phyloP scores from a whole-genome alignment of 2,888 invertebrate species.

The Aporophyla nigra region DNA sequence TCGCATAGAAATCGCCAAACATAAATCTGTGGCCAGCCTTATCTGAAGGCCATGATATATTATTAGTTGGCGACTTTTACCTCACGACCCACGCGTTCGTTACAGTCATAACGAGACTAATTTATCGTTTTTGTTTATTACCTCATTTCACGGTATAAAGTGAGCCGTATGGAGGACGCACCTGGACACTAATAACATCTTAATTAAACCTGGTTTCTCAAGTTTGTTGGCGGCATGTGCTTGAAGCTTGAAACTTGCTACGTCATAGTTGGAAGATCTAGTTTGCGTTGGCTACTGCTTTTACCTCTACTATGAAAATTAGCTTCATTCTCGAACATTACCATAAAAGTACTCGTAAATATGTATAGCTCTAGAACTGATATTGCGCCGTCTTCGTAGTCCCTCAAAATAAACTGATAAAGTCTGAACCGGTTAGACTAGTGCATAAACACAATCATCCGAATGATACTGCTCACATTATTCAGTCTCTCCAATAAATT shows the following conservation, averaged over 20 bases:
- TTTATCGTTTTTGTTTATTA: constrained; percentile 77
- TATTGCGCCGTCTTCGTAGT: background rate
- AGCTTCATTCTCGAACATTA: constrained; percentile 8
- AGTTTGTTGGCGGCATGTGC: constrained; percentile 44
- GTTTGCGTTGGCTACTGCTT: constrained; percentile 8
- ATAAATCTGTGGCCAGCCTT: constrained; percentile 80
- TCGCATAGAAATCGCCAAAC: constrained; percentile 78
- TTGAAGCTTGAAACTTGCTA: constrained; percentile 32
- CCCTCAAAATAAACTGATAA: constrained; percentile 51
- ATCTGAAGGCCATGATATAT: constrained; percentile 81
- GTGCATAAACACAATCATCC: constrained; percentile 80
- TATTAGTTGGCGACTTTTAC: constrained; percentile 82
- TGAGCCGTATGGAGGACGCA: constrained; percentile 49
- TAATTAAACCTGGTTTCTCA: constrained; percentile 55
- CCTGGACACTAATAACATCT: constrained; percentile 58
- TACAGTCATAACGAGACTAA: constrained; percentile 84
- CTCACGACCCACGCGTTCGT: constrained; percentile 77
- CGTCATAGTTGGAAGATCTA: constrained; percentile 13
- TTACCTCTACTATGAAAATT: constrained; percentile 11
- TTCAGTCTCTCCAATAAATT: constrained; percentile 84
- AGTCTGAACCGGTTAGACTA: constrained; percentile 65
- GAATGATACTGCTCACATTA: constrained; percentile 81
- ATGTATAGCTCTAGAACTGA: background rate
- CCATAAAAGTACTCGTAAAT: constrained; percentile 5
- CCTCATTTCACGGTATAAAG: constrained; percentile 57